A percentile compares a stretch with the other conserved stretches of the same genome.
phyloP scores from a whole-genome alignment of 2,888 invertebrate genomes.

The Phlogophora meticulosa region DNA sequence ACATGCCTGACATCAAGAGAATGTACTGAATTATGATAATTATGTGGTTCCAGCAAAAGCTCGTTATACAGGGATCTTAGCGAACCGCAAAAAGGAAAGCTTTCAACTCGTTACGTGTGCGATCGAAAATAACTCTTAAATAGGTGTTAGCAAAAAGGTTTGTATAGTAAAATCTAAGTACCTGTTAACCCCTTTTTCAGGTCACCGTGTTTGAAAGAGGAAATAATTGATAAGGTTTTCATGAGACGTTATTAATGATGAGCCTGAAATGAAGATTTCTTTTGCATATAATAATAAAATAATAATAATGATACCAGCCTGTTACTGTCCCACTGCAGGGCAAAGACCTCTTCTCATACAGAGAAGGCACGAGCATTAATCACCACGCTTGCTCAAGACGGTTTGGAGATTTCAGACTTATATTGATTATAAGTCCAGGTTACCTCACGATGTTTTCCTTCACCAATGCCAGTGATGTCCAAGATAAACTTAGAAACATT shows the following conservation, averaged over 20 bases:
- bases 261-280: neutral
- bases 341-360: too few relatives aligned
- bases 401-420: too few relatives aligned
- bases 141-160: constrained; percentile 52
- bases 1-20: constrained; percentile 47
- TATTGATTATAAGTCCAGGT: too few relatives aligned
- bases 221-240: constrained; percentile 2
- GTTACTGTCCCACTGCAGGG: neutral
- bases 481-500: too few relatives aligned
- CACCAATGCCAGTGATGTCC: too few relatives aligned
- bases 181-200: constrained; percentile 30
- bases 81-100: constrained; percentile 34
- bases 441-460: too few relatives aligned
- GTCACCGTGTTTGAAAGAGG: constrained; percentile 19
- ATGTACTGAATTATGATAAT: constrained; percentile 50
- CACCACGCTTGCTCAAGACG: too few relatives aligned
- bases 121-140: constrained; percentile 48
- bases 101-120: constrained; percentile 28
- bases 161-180: constrained; percentile 51
- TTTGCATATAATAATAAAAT: too few relatives aligned
- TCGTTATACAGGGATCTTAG: constrained; percentile 32
- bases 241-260: neutral
- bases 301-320: too few relatives aligned
- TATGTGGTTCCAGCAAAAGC: constrained; percentile 37
- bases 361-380: too few relatives aligned